Base-by-base conservation (phyloP, 1,140 invertebrate genomes). In the Nylanderia fulva region DNA sequence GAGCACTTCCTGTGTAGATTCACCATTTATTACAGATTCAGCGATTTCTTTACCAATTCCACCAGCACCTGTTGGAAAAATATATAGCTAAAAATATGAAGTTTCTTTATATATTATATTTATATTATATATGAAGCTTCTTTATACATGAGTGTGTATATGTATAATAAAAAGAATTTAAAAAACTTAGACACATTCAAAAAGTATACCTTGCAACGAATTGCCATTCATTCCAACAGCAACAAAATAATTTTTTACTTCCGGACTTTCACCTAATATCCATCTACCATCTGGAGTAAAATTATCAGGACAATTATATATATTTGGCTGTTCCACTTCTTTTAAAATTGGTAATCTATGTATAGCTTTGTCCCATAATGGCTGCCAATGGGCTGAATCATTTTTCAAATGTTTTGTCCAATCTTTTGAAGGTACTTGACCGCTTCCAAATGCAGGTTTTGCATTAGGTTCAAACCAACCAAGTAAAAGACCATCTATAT, bases 201-300 rank as follows among this genome's bases (percentile, higher is more conserved):
- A 9, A 52, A 7, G 33, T 21, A 86, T 88, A 90, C 93, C 94
- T 92, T 96, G 96, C 33, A 96, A 90, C n/a, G 96, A 95, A 92
- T 96, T 96, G 68, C 95, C 96, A 92, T 96, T 96, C 96, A 96
- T 96, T 75, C 95, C 96, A 89, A 97, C 97, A 54, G 97, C 97
- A n/a, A 98, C 96, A 94, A 96, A 98, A 93, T 98, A 98, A 90
- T 98, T 98, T 60, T 96, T 95, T 15, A 96, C 96, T 96, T 97
- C 97, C 11, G 97, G 96, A 63, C 96, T 96, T 94, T 98, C 96
- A 33, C 97, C 98, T 24, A 98, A 91, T 88, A 96, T 96, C 96
- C 96, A 96, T 88, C 95, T 94, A 8, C 96, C 96, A 94, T 96
- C 96, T 4, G 98, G 97, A 64, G 97, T 97, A 93, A 98, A 98